Conservation (phyloP, 2,888 invertebrate species). For the Tipula confusa region DNA sequence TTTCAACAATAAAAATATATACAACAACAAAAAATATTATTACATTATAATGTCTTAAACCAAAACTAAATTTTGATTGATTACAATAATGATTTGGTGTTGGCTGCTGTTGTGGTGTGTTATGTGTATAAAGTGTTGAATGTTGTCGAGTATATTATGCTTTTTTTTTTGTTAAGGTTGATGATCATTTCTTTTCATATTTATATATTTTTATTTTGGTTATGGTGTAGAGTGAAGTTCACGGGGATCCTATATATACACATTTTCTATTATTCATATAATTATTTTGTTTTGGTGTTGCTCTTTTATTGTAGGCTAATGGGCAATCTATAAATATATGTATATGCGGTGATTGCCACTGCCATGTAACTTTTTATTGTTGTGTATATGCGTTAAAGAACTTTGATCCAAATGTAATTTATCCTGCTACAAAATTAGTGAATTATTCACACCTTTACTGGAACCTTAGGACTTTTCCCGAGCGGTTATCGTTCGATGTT, state of each 20-base stretch:
- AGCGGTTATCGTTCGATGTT: too few relatives aligned
- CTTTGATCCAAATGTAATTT: too few relatives aligned
- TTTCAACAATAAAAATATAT: not conserved
- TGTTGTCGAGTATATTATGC: not conserved
- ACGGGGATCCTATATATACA: not conserved
- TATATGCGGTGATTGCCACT: not conserved
- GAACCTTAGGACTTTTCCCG: too few relatives aligned
- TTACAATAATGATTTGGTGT: slow-evolving; percentile 27
- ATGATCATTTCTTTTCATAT: not conserved
- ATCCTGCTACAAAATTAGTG: too few relatives aligned
- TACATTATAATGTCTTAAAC: slow-evolving; percentile 26
- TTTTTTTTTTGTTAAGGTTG: too few relatives aligned
- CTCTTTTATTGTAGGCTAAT: slow-evolving; percentile 3
- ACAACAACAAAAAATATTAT: not conserved
- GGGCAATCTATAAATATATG: not conserved
- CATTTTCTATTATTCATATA: not conserved
- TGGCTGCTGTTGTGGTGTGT: not conserved
- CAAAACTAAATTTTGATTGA: slow-evolving; percentile 31
- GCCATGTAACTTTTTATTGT: not conserved
- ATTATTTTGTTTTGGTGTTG: not conserved
- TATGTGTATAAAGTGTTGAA: not conserved
- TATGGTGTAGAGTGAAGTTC: not conserved
- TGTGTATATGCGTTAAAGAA: too few relatives aligned
- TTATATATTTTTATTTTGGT: not conserved
- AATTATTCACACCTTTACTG: too few relatives aligned